These are phyloP conservation scores for Epicauta chinensis DNA, from an alignment of 1,140 invertebrate species.

Conservation along the genomic window DNA sequence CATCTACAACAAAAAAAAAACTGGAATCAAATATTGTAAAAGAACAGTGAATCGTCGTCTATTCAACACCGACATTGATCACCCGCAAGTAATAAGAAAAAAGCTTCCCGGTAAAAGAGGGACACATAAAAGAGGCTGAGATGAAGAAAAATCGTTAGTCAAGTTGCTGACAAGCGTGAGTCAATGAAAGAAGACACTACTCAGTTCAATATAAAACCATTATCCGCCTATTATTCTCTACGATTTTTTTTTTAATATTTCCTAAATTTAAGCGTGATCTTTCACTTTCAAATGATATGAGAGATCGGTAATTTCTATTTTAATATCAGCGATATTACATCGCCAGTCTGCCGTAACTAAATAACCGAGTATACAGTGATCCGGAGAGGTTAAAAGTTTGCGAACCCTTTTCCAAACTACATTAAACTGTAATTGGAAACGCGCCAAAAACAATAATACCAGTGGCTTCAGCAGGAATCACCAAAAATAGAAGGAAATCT, in stretches of 20 bases:
- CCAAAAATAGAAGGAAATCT: slow-evolving; percentile 11
- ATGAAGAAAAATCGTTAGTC: slow-evolving; percentile 10
- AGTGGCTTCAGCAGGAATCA: slow-evolving; percentile 13
- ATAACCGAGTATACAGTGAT: slow-evolving; percentile 17
- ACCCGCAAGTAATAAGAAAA: slow-evolving; percentile 7
- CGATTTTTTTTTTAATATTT: no score
- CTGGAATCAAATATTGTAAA: no score
- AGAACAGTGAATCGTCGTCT: not conserved
- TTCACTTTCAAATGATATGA: no score
- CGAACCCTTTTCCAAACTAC: slow-evolving; percentile 17
- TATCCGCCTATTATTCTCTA: no score
- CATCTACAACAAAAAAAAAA: no score
- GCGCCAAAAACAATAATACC: slow-evolving; percentile 19
- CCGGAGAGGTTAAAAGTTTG: slow-evolving; percentile 19
- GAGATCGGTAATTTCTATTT: no score
- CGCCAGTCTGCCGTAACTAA: slow-evolving; percentile 15
- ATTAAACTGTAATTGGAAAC: slow-evolving; percentile 21
- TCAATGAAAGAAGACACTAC: no score
- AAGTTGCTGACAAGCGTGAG: slow-evolving; percentile 4
- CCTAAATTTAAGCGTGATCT: no score
- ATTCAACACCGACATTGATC: not conserved
- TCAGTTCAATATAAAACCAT: no score
- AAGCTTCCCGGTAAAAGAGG: not conserved
- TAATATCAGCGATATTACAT: not conserved
- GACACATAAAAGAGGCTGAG: slow-evolving; percentile 3